Percentiles rank a stretch among this genome's conserved stretches.
Evolutionary conservation across 1,140 invertebrate species (phyloP).

Genomic region (Drosophila prosaltans): DNA sequence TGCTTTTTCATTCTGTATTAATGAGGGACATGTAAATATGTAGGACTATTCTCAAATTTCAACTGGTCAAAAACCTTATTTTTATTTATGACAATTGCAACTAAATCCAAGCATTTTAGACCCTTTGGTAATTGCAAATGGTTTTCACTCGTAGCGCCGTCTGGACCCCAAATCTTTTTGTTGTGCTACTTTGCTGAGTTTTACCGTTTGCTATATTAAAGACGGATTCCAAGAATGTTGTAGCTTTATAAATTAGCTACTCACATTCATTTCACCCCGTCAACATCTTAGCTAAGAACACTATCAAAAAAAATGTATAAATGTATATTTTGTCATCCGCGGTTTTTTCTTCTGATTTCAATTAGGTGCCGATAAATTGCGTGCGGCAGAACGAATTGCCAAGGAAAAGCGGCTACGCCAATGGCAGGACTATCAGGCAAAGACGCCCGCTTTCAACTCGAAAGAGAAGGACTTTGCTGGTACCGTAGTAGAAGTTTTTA

Average conservation of each 20-base stretch:
- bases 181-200: constrained; percentile 40
- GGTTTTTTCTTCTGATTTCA: neutral
- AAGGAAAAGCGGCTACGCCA: constrained; percentile 94
- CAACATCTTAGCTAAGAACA: constrained; percentile 47
- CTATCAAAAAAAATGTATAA: too few relatives aligned
- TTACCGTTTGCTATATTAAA: constrained; percentile 59
- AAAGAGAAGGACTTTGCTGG: constrained; percentile 94
- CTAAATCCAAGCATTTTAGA: neutral
- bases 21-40: too few relatives aligned
- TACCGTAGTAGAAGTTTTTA: constrained; percentile 95
- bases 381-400: constrained; percentile 92
- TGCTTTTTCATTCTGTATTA: too few relatives aligned
- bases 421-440: constrained; percentile 93
- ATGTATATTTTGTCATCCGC: too few relatives aligned
- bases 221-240: constrained; percentile 81
- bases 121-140: constrained; percentile 33
- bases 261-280: constrained; percentile 82
- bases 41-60: neutral
- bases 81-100: neutral
- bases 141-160: constrained; percentile 38
- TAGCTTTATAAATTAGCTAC: constrained; percentile 33
- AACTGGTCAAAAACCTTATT: too few relatives aligned
- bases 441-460: constrained; percentile 87
- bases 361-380: constrained; percentile 90
- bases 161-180: constrained; percentile 44